Base-by-base conservation (phyloP, 2,113 vertebrate genomes). In the Octodon degus region DNA sequence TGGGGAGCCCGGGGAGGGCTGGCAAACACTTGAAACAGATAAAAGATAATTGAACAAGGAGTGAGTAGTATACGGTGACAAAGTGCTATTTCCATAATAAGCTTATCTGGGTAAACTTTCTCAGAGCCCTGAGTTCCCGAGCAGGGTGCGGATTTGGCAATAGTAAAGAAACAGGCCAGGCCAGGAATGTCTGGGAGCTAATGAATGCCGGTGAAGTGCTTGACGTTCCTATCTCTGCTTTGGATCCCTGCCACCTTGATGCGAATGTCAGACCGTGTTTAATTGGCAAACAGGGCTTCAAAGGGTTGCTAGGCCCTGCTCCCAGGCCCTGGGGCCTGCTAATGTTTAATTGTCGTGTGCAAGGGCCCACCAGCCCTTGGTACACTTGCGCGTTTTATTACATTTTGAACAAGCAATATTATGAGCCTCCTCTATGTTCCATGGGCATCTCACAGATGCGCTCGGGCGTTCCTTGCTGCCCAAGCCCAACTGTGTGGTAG, bases 1-100 rank as follows among this genome's bases (percentile, higher is more conserved):
- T 12, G 37, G 37, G 97, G 97, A 96, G 98, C 97, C 96, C 97
- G 94, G 97, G 96, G 97, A 98, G 97, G 98, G 97, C 97, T 98
- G 98, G 98, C 98, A 98, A 98, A 98, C 98, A 98, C 97, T 98
- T 97, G 79, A 97, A 98, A 97, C 98, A 99, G 98, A 99, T 98
- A 99, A 98, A 99, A 98, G 98, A 98, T 99, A 98, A 98, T 98
- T 98, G 98, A 98, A 98, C 98, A 98, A 98, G 98, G 98, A 98
- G 98, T 97, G 97, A 98, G 98, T 98, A 97, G 98, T 98, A 98
- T 98, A 98, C 79, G 97, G 98, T 98, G 98, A 98, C 98, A 98
- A 99, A 99, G 98, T 98, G 98, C 98, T 98, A 98, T 98, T 98
- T 98, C 98, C 99, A 99, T 99, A 98, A 98, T 98, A 98, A 98